These are phyloP conservation scores for Drosophila hydei DNA, from an alignment of 1,140 invertebrate species.

Conservation along the genomic window DNA sequence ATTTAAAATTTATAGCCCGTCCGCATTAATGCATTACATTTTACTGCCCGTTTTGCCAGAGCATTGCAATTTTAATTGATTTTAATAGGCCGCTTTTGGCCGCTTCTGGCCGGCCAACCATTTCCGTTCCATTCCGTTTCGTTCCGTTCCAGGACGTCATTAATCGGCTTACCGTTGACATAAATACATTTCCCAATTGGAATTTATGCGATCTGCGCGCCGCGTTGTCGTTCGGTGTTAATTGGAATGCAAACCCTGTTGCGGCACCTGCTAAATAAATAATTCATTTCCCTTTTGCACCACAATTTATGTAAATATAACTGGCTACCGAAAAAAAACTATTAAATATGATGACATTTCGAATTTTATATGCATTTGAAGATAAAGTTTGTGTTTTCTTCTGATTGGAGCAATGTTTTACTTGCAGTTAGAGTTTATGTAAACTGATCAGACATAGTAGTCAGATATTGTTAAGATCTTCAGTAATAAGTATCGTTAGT, in stretches of 20 bases:
- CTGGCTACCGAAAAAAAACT: not conserved
- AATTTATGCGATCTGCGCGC: constrained; percentile 51
- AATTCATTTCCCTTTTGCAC: constrained; percentile 51
- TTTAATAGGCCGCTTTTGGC: constrained; percentile 57
- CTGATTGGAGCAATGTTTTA: no score
- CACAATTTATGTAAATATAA: constrained; percentile 45
- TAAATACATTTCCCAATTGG: constrained; percentile 61
- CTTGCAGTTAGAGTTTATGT: no score
- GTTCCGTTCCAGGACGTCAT: constrained; percentile 38
- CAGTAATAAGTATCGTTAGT: no score
- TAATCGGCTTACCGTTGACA: constrained; percentile 73
- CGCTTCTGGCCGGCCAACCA: constrained; percentile 1
- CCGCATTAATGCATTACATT: constrained; percentile 69
- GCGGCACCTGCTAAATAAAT: constrained; percentile 72
- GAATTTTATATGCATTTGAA: no score
- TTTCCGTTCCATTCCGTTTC: constrained; percentile 9
- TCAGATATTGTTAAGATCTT: no score
- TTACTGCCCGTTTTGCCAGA: constrained; percentile 25
- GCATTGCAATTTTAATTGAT: constrained; percentile 68
- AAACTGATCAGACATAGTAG: no score
- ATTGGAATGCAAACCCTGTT: constrained; percentile 57
- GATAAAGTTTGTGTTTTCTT: no score
- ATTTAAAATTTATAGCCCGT: constrained; percentile 56
- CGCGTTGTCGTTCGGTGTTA: constrained; percentile 45
- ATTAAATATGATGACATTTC: not conserved